phyloP scores from a whole-genome alignment of 2,113 vertebrate genomes.

The Oncorhynchus tshawytscha region DNA sequence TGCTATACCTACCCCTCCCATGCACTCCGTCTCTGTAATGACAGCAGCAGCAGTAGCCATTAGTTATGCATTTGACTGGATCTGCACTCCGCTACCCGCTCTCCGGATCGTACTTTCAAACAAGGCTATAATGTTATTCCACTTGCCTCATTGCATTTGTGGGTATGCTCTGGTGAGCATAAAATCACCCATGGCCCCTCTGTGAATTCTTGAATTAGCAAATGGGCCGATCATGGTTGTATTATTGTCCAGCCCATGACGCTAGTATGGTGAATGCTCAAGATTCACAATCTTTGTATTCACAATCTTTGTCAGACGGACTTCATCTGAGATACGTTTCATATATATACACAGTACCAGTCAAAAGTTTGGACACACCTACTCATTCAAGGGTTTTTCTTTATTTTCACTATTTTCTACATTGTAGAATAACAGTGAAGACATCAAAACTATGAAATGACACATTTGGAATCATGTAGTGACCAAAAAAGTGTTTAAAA shows the following conservation, averaged over 20 bases:
- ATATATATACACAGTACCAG: too few species aligned
- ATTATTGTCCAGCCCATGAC: not conserved
- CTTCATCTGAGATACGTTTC: not conserved
- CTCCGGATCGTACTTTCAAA: constrained; percentile 52
- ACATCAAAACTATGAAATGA: too few species aligned
- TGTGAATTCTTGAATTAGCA: constrained; percentile 47
- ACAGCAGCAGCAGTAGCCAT: constrained; percentile 47
- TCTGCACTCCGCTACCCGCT: constrained; percentile 45
- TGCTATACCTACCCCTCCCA: not conserved
- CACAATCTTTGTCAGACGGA: not conserved
- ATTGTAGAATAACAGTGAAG: too few species aligned
- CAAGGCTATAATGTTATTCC: constrained; percentile 63
- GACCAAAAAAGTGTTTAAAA: too few species aligned
- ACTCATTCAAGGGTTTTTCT: too few species aligned
- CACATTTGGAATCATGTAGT: too few species aligned
- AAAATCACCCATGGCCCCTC: constrained; percentile 50
- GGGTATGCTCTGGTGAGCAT: constrained; percentile 52
- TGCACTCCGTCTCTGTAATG: constrained; percentile 21
- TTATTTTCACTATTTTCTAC: too few species aligned
- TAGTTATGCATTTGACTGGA: constrained; percentile 55
- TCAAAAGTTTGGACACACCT: too few species aligned
- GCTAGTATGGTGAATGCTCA: not conserved
- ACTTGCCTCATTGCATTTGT: constrained; percentile 62
- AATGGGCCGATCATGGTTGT: constrained; percentile 16
- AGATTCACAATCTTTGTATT: constrained; percentile 12